These are phyloP conservation scores for Alauda arvensis DNA, from an alignment of 2,797 vertebrate species.

Conservation along the genomic window DNA sequence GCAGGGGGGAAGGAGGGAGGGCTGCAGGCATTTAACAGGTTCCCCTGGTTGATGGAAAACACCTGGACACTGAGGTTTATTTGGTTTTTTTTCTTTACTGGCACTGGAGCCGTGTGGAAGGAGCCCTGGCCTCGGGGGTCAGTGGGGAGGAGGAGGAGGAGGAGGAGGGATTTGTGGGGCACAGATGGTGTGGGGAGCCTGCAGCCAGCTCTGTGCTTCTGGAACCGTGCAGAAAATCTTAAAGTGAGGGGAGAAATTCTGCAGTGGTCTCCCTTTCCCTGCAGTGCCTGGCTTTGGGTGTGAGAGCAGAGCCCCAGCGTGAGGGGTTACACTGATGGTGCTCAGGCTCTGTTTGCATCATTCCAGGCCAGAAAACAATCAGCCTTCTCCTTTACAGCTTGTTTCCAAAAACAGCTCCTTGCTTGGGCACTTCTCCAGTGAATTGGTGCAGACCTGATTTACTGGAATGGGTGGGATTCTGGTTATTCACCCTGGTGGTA, in stretches of 20 bases:
- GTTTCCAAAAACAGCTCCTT: neutral
- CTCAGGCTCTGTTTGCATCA: neutral
- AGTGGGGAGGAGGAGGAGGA: neutral
- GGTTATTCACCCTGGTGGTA: neutral
- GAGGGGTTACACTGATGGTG: fast-evolving
- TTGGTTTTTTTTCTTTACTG: neutral
- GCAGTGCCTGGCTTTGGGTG: neutral
- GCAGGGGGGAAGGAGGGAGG: neutral
- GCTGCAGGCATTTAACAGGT: neutral
- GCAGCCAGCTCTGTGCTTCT: neutral
- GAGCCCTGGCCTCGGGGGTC: neutral
- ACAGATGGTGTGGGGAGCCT: fast-evolving
- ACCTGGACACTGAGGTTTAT: neutral
- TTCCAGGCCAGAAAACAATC: neutral
- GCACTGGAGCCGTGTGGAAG: fast-evolving
- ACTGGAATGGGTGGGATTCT: neutral
- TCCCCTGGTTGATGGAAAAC: neutral
- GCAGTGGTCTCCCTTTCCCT: fast-evolving
- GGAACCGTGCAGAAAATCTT: neutral
- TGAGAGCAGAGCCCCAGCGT: neutral
- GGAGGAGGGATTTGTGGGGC: neutral
- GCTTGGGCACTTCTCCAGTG: neutral
- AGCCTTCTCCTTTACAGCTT: neutral
- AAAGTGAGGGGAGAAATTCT: fast-evolving
- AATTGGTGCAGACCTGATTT: neutral